These are phyloP conservation scores for Cervus canadensis DNA, from an alignment of 2,113 vertebrate genomes.

Conservation along the genomic window DNA sequence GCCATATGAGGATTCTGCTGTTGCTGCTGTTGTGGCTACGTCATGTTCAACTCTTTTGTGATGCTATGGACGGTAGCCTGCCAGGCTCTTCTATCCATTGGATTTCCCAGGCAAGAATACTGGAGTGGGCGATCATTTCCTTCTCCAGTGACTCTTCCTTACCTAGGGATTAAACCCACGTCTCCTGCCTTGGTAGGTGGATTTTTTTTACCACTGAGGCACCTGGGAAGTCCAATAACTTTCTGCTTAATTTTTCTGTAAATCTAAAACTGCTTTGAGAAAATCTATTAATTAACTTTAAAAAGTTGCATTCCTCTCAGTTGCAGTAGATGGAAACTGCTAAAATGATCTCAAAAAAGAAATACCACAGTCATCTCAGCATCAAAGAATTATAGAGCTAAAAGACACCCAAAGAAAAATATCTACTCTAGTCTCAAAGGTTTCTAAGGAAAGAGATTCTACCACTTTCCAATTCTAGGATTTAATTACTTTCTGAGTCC, in stretches of 20 bases:
- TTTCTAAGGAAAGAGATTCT: neutral
- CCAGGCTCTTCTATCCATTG: neutral
- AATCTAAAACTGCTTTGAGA: slow-evolving; percentile 7
- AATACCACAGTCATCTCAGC: neutral
- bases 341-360: neutral
- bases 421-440: neutral
- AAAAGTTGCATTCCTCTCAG: neutral
- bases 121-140: neutral
- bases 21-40: neutral
- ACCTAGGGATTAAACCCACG: neutral
- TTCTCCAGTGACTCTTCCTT: neutral
- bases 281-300: neutral
- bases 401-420: neutral
- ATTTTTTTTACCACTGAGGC: neutral
- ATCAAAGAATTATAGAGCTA: neutral
- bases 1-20: neutral
- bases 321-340: neutral
- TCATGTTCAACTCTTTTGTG: neutral
- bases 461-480: neutral
- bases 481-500: neutral
- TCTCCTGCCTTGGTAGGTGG: neutral
- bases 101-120: neutral
- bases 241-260: neutral
- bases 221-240: neutral
- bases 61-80: accelerated